Evolutionary conservation across 2,113 vertebrate species (phyloP).

Genomic region (Himantopus leucocephalus): DNA sequence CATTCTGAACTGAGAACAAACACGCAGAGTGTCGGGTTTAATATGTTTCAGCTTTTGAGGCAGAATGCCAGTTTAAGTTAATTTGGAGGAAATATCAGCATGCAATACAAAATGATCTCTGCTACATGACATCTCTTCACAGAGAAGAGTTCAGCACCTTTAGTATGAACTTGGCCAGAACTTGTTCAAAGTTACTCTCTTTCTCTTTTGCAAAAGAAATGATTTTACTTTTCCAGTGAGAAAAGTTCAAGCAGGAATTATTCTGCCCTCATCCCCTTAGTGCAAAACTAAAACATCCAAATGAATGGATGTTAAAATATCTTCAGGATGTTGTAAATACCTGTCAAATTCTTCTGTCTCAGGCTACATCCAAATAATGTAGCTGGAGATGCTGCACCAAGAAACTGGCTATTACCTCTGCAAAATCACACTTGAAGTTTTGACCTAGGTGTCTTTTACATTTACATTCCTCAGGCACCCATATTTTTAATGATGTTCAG

Average conservation of each 20-base stretch:
- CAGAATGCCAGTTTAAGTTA: constrained; percentile 7
- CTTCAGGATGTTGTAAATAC: not conserved
- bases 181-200: not conserved
- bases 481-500: constrained; percentile 24
- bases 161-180: not conserved
- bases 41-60: constrained; percentile 17
- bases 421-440: not conserved
- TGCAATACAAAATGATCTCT: not conserved
- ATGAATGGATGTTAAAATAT: not conserved
- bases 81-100: constrained; percentile 29
- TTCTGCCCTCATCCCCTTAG: not conserved
- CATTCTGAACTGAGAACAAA: constrained; percentile 23
- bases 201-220: not conserved
- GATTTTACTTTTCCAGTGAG: not conserved
- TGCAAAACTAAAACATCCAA: not conserved
- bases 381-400: not conserved
- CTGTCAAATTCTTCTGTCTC: not conserved
- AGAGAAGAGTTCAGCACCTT: constrained; percentile 20
- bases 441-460: not conserved
- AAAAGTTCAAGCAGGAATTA: not conserved
- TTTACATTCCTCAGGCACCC: not conserved
- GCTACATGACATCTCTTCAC: not conserved
- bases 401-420: not conserved
- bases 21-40: not conserved
- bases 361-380: not conserved